These are phyloP conservation scores for Thalassoma bifasciatum DNA, from an alignment of 2,113 vertebrate genomes.

Conservation along the genomic window DNA sequence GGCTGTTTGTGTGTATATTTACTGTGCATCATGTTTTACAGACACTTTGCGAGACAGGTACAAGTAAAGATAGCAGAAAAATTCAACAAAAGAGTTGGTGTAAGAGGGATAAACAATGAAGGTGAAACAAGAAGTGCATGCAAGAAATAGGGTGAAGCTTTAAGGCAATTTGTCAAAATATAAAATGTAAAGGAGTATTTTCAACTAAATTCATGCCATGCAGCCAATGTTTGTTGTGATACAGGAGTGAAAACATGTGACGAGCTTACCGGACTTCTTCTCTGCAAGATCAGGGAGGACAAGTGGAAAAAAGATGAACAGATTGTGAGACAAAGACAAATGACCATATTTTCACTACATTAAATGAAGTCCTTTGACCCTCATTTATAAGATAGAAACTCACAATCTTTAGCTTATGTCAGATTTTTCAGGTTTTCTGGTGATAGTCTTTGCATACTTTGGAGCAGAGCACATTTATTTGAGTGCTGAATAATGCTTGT, in stretches of 20 bases:
- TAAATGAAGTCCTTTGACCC: no score
- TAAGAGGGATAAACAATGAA: neutral
- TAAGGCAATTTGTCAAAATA: neutral
- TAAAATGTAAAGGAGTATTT: neutral
- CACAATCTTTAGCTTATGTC: no score
- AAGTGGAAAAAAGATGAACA: constrained; percentile 23
- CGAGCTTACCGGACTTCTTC: constrained; percentile 95
- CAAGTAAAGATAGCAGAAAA: constrained; percentile 66
- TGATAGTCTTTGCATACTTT: no score
- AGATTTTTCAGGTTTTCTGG: no score
- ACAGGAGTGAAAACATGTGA: constrained; percentile 19
- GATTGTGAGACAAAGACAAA: neutral
- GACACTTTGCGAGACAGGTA: constrained; percentile 54
- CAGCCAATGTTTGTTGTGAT: constrained; percentile 7
- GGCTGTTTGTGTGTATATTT: constrained; percentile 55
- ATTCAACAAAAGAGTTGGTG: constrained; percentile 1
- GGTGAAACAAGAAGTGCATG: constrained; percentile 30
- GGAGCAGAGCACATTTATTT: no score
- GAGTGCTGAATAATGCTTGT: no score
- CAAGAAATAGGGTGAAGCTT: neutral
- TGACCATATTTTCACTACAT: no score
- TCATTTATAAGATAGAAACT: no score
- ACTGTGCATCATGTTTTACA: constrained; percentile 56
- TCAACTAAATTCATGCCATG: constrained; percentile 47
- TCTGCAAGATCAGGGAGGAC: constrained; percentile 82